Conservation (phyloP, 2,888 invertebrate genomes). For the Agonum fuliginosum region DNA sequence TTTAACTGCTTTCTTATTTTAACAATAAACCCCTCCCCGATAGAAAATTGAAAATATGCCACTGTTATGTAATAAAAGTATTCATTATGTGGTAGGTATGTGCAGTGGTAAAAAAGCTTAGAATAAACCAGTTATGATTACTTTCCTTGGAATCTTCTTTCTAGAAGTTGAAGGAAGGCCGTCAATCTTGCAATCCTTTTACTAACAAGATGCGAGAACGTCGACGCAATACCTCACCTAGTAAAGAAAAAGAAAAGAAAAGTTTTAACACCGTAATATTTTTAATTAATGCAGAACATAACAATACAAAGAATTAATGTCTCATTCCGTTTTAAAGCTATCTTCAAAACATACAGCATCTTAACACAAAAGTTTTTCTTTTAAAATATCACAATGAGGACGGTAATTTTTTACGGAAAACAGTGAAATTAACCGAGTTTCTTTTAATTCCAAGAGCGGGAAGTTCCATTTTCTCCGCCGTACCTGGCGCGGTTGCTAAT, state of each 20-base stretch:
- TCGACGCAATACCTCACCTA: no score
- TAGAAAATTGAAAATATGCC: no score
- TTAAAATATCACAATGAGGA: slow-evolving; percentile 21
- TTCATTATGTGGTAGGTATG: no score
- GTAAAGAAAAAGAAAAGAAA: not conserved
- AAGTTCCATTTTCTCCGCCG: slow-evolving; percentile 25
- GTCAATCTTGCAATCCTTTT: no score
- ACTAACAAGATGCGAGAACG: no score
- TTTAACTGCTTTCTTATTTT: no score
- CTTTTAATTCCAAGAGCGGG: slow-evolving; percentile 19
- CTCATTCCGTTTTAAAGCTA: slow-evolving; percentile 16
- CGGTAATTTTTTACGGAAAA: slow-evolving; percentile 37
- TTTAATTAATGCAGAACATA: slow-evolving; percentile 23
- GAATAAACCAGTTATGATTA: no score
- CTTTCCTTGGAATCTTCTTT: no score
- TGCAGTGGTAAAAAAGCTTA: no score
- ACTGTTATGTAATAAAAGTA: no score
- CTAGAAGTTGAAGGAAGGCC: no score
- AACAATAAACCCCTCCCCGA: no score
- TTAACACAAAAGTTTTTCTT: slow-evolving; percentile 15
- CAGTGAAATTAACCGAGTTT: slow-evolving; percentile 39
- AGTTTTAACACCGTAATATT: slow-evolving; percentile 11
- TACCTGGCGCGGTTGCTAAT: slow-evolving; percentile 18
- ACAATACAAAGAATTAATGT: slow-evolving; percentile 35
- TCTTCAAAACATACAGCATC: slow-evolving; percentile 25